These are phyloP conservation scores for Strix aluco DNA, from an alignment of 2,113 vertebrate genomes.

Conservation along the genomic window DNA sequence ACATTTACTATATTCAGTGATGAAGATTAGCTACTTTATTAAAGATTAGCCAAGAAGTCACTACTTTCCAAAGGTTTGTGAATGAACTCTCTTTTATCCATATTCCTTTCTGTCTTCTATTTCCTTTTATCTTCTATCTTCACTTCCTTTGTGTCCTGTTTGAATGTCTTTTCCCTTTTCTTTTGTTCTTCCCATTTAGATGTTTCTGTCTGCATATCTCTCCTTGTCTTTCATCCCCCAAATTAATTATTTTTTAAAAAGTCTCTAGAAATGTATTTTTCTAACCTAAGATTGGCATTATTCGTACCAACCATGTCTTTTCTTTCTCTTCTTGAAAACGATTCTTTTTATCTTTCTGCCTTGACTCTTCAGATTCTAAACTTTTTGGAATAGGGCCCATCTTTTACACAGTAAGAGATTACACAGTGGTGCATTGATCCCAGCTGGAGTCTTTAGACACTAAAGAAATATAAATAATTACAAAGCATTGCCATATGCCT, in stretches of 20 bases:
- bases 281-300: not conserved
- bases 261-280: not conserved
- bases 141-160: not conserved
- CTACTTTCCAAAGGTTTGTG: not conserved
- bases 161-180: not conserved
- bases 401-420: not conserved
- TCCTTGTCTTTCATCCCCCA: not conserved
- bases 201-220: not conserved
- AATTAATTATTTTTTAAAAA: not conserved
- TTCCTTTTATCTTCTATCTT: not conserved
- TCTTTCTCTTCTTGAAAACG: not conserved
- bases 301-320: not conserved
- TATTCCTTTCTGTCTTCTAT: not conserved
- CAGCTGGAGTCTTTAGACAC: not conserved
- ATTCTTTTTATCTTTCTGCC: not conserved
- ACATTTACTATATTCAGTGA: not conserved
- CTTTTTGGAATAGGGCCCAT: not conserved
- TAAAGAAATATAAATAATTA: constrained; percentile 15
- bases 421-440: not conserved
- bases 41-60: not conserved
- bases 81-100: not conserved
- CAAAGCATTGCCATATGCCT: not conserved
- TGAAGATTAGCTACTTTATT: not conserved
- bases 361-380: not conserved
- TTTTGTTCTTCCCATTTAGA: not conserved